Evolutionary conservation across 2,888 invertebrate genomes (phyloP).

Genomic region (Xestia ashworthii): DNA sequence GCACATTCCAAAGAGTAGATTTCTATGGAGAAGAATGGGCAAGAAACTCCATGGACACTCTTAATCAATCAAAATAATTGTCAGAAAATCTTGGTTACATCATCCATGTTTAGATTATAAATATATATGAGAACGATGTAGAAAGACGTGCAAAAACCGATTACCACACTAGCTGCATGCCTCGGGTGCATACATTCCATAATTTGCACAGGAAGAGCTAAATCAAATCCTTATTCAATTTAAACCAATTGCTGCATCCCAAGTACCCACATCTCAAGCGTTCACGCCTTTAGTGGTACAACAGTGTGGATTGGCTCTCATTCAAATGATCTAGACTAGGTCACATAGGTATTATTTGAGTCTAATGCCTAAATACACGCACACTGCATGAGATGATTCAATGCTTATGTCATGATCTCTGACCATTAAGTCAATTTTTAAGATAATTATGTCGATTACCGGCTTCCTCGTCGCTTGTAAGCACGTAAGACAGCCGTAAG

Average conservation of each 20-base stretch:
- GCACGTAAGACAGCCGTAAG: background rate
- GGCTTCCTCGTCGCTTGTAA: background rate
- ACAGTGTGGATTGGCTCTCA: slow-evolving; percentile 4
- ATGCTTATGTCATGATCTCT: slow-evolving; percentile 17
- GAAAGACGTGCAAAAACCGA: background rate
- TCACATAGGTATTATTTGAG: slow-evolving; percentile 14
- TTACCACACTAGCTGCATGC: background rate
- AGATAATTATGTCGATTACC: background rate
- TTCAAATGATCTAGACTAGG: slow-evolving; percentile 31
- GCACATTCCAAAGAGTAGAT: no score
- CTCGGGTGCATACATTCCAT: slow-evolving; percentile 9
- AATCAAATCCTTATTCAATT: slow-evolving; percentile 35
- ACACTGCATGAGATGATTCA: slow-evolving; percentile 17
- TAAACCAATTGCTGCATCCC: slow-evolving; percentile 14
- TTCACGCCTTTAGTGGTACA: slow-evolving; percentile 13
- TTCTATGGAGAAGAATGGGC: no score
- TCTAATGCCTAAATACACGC: slow-evolving; percentile 13
- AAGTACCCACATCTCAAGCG: background rate
- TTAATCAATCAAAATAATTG: no score
- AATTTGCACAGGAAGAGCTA: slow-evolving; percentile 32
- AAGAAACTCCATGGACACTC: no score
- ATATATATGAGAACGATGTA: no score
- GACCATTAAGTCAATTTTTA: background rate
- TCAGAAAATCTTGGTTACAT: no score
- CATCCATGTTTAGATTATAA: no score